Base-by-base conservation (phyloP, 2,113 vertebrate genomes). In the Zosterops borbonicus region DNA sequence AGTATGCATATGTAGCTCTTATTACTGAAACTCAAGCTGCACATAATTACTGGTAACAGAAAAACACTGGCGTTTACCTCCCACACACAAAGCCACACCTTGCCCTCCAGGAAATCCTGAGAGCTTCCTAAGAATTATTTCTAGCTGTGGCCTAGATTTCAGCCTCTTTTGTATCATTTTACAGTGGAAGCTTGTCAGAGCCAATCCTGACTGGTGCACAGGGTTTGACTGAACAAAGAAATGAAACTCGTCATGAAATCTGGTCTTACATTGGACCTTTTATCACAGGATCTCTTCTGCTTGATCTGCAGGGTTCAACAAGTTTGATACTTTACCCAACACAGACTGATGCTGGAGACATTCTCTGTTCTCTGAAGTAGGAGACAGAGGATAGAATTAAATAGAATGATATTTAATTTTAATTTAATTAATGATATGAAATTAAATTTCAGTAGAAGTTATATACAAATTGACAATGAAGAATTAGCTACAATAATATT, bases 1-100 rank as follows among this genome's bases (percentile, higher is more conserved):
- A 71, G 52, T 39, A 94, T 88, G 83, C 77, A 84, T 56, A 63
- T 70, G 86, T 80, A 85, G 78, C 55, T 95, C 75, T 92, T 83
- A 91, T 90, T 96, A 96, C 87, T 94, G 80, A 94, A 92, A 89
- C 67, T 95, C 71, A 95, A 95, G 60, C 79, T 74, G 49, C 59
- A 93, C 47, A 8, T 97, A 97, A 96, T 97, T 96, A 96, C 67
- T 89, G 76, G 90, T 91, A 91, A 93, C 86, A 95, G 81, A 96
- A 92, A 62, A 80, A 78, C 92, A 60, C 31, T 59, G 73, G 83
- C 68, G 0, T 95, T 95, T 90, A 73, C 81, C 42, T 92, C 96
- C 92, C 85, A 85, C 42, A 0, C 28, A 73, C 28, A 73, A 63
- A 92, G 63, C 87, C 94, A 94, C 96, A 87, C 97, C 96, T 83